Base-by-base conservation (phyloP, 2,797 vertebrate genomes). In the Lepus oiostolus region DNA sequence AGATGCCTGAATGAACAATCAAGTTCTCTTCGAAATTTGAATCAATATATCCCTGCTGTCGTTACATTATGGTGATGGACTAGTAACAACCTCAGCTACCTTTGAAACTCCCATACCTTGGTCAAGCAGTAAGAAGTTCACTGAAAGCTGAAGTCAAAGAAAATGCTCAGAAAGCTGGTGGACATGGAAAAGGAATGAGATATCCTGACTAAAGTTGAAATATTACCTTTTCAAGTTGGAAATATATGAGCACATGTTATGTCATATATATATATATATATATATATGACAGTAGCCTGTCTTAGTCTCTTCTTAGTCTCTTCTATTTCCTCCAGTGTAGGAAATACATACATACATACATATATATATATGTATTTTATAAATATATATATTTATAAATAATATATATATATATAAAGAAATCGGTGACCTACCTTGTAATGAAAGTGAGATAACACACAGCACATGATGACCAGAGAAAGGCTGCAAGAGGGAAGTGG, bases 51-150 rank as follows among this genome's bases (percentile, higher is more conserved):
- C 16, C 19, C 19, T 63, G 38, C 35, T 58, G 65, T 54, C 38
- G 21, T 35, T 30, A 74, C 60, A 38, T 42, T 16, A 21, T 1
- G 10, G 47, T 47, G 32, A 50, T 22, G 5, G 38, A 52, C 26
- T 38, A 80, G 42, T 26, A 60, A 72, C 16, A 62, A 47, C 54
- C 89, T 86, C 94, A 99, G 99, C 96, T 99, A 99, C 98, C 99
- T 99, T 96, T 99, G 98, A 47, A 99, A 98, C 97, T 99, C 99
- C 0, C 97, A 99, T 50, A 98, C 99, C 98, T 99, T 60, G 99
- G 99, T 1, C 98, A 87, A 88, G 99, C 94, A 0, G 98, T 99
- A 28, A 98, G 99, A 14, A 98, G 98, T 7, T 99, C 99, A 0
- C 70, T 99, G 95, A 99, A 99, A 97, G 99, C 99, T 26, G 97